These are phyloP conservation scores for Callaeas wilsoni DNA, from an alignment of 2,113 vertebrate genomes.

Conservation along the genomic window DNA sequence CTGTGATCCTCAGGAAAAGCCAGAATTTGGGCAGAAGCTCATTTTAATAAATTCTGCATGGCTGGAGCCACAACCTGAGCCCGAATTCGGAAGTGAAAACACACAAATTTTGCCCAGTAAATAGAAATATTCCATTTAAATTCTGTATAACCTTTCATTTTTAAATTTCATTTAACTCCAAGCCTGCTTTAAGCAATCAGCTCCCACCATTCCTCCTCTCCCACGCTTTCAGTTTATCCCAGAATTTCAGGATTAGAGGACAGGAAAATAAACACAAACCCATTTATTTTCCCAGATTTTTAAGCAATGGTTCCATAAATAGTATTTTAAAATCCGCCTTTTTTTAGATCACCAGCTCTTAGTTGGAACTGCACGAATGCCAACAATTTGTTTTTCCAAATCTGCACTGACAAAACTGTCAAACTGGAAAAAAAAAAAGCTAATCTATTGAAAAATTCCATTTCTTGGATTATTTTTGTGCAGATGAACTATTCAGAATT, in stretches of 20 bases:
- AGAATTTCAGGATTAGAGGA: not conserved
- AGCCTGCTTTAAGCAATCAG: not conserved
- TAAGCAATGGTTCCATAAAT: not conserved
- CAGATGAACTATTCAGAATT: not conserved
- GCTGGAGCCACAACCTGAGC: not conserved
- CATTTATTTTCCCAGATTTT: not conserved
- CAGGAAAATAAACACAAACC: accelerated
- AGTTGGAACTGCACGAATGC: accelerated
- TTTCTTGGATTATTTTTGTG: not conserved
- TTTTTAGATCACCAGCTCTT: not conserved
- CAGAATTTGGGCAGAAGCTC: too few species aligned
- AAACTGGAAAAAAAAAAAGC: too few species aligned
- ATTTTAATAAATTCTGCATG: not conserved
- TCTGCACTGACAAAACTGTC: not conserved
- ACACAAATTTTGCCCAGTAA: not conserved
- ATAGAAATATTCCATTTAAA: not conserved
- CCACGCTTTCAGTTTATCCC: too few species aligned
- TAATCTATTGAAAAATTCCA: too few species aligned
- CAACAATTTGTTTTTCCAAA: not conserved
- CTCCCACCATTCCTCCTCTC: not conserved
- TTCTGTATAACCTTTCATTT: not conserved
- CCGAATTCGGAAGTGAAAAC: not conserved
- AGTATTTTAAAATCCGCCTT: not conserved
- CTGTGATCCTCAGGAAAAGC: not conserved
- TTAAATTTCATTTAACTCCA: not conserved